Percentiles rank a stretch among this genome's conserved stretches.
These are phyloP conservation scores for Pimpla rufipes DNA, from an alignment of 2,888 invertebrate genomes.

Conservation along the genomic window DNA sequence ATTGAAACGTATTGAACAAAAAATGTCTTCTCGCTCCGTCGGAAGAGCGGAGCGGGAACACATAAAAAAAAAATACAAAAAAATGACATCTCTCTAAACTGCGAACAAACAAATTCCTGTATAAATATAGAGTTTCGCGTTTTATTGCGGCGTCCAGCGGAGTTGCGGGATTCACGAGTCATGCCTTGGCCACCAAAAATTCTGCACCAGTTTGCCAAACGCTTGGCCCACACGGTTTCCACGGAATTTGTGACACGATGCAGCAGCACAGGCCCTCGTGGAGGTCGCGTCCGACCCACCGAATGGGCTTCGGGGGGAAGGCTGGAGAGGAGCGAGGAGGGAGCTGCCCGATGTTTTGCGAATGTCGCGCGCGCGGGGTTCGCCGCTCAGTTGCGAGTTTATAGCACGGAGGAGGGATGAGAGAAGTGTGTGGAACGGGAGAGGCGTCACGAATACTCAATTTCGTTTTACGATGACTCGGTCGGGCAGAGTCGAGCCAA, in stretches of 20 bases:
- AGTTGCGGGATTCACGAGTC: background rate
- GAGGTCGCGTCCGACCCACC: too few relatives aligned
- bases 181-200: background rate
- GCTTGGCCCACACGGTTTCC: background rate
- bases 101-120: background rate
- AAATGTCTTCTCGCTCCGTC: background rate
- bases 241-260: background rate
- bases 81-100: background rate
- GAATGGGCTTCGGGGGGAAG: background rate
- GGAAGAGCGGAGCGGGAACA: background rate
- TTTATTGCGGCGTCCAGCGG: background rate
- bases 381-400: background rate
- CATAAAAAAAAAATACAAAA: background rate
- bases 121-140: background rate
- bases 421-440: background rate
- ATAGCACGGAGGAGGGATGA: background rate
- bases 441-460: constrained; percentile 51
- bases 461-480: constrained; percentile 57
- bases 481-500: constrained; percentile 26
- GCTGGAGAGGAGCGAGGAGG: background rate
- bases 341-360: constrained; percentile 1
- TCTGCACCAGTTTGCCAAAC: constrained; percentile 14
- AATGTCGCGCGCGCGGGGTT: background rate
- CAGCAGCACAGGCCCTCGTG: background rate
- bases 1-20: background rate